Evolutionary conservation across 2,888 invertebrate genomes (phyloP).

Genomic region (Tinea trinotella): DNA sequence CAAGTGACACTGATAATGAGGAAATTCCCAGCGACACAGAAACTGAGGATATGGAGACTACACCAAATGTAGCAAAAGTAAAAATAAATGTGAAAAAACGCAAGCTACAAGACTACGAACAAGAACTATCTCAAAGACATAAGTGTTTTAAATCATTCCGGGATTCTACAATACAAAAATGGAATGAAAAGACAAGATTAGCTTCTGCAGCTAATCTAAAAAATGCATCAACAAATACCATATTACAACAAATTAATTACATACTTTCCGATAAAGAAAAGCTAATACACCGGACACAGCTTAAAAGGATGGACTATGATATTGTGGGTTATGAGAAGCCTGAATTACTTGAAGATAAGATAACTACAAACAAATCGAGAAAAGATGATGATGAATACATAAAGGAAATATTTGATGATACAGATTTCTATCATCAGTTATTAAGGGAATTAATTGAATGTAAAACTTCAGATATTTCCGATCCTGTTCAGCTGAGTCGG

Average conservation of each 20-base stretch:
- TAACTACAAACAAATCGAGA: constrained; percentile 35
- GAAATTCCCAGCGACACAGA: constrained; percentile 77
- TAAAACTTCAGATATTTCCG: constrained; percentile 86
- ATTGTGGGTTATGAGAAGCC: constrained; percentile 72
- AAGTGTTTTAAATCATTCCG: constrained; percentile 77
- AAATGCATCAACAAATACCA: constrained; percentile 73
- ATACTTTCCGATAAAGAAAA: constrained; percentile 83
- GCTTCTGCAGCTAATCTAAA: constrained; percentile 76
- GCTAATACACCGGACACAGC: constrained; percentile 83
- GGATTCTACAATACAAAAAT: constrained; percentile 89
- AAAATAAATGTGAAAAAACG: constrained; percentile 48
- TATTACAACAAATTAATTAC: constrained; percentile 88
- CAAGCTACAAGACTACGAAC: constrained; percentile 74
- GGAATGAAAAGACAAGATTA: constrained; percentile 93
- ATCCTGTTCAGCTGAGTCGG: constrained; percentile 87
- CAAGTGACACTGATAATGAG: constrained; percentile 73
- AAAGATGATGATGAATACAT: constrained; percentile 75
- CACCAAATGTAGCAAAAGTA: constrained; percentile 28
- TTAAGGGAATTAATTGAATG: constrained; percentile 93
- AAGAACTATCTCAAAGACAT: constrained; percentile 70
- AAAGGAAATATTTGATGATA: constrained; percentile 94
- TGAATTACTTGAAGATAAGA: constrained; percentile 29
- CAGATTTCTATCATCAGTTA: constrained; percentile 96
- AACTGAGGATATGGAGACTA: constrained; percentile 38
- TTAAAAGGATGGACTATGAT: constrained; percentile 81